A percentile compares a stretch with the other conserved stretches of the same genome.
Evolutionary conservation across 1,140 invertebrate genomes (phyloP).

Genomic region (Anoplophora glabripennis): DNA sequence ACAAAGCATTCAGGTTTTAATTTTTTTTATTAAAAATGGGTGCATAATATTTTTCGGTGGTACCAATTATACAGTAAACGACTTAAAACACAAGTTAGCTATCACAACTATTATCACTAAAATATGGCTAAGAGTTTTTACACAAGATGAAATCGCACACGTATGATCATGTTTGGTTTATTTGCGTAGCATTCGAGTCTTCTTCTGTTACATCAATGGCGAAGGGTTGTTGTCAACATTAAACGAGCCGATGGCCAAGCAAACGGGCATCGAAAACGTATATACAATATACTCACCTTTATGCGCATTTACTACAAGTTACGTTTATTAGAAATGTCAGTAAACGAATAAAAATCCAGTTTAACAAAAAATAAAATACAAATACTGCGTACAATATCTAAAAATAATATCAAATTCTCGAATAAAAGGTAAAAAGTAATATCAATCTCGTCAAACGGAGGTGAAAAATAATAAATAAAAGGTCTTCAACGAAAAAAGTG

Average conservation of each 20-base stretch:
- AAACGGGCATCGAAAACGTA: too few relatives aligned
- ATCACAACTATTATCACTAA: conserved; percentile 18
- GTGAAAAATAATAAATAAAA: conserved; percentile 8
- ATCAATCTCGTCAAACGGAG: not conserved
- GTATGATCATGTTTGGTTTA: too few relatives aligned
- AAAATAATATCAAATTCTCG: not conserved
- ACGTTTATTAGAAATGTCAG: not conserved
- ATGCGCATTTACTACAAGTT: not conserved
- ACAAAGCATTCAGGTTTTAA: not conserved
- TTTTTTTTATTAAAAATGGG: conserved; percentile 9
- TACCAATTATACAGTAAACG: conserved; percentile 18
- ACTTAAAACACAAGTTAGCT: conserved; percentile 14
- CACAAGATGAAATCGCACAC: not conserved
- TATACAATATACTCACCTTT: too few relatives aligned
- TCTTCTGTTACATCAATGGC: too few relatives aligned
- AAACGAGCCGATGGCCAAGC: too few relatives aligned
- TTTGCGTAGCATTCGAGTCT: too few relatives aligned
- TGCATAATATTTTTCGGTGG: conserved; percentile 19
- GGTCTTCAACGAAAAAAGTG: not conserved
- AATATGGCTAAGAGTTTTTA: conserved; percentile 17
- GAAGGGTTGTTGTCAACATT: too few relatives aligned
- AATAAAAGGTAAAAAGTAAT: not conserved
- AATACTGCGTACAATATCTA: not conserved
- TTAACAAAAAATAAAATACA: not conserved
- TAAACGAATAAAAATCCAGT: not conserved